Evolutionary conservation across 2,113 vertebrate genomes (phyloP), one percentile per base, ranked within the genome.

Genomic region (Notarius lentiginosus): DNA sequence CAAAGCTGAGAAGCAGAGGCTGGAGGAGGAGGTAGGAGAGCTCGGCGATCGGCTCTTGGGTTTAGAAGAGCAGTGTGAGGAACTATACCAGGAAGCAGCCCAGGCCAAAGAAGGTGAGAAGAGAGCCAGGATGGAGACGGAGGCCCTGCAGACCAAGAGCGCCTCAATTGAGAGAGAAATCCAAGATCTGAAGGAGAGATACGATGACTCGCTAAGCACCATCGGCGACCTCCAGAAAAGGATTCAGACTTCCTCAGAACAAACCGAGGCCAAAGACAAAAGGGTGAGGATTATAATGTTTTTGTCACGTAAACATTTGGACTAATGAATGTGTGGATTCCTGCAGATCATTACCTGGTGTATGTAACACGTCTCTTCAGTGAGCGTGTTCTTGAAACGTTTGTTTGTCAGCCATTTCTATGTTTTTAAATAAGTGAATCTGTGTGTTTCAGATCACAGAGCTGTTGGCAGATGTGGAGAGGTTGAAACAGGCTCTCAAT

Each of bases 201-300:
- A 97, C 0, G 96, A 99, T 47, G 95, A 97, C 53, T 98, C 97
- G 0, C 88, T 99, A 85, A 91, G 91, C 0, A 99, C 97, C 61
- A 96, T 98, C 30, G 89, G 95, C 0, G 96, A 98, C 17, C 91
- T 99, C 55, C 97, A 99, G 94, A 96, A 92, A 89, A 97, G 96
- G 73, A 99, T 99, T 87, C 96, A 98, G 91, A 94, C 94, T 0
- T 99, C 98, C 1, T 96, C 97, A 0, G 94, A 96, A 90, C 97
- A 99, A 90, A 97, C 98, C 2, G 97, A 99, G 90, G 95, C 96
- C 18, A 99, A 99, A 94, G 98, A 99, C 90, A 98, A 97, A 90
- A 97, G 99, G 97, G 98, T 99, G 90, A 82, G 84, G 20, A 63
- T 55, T 53, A 72, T 27, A 56, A 56, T 73, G 30, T 84, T 82